Base-by-base conservation (phyloP, 1,140 invertebrate species). In the Papilio polyxenes region DNA sequence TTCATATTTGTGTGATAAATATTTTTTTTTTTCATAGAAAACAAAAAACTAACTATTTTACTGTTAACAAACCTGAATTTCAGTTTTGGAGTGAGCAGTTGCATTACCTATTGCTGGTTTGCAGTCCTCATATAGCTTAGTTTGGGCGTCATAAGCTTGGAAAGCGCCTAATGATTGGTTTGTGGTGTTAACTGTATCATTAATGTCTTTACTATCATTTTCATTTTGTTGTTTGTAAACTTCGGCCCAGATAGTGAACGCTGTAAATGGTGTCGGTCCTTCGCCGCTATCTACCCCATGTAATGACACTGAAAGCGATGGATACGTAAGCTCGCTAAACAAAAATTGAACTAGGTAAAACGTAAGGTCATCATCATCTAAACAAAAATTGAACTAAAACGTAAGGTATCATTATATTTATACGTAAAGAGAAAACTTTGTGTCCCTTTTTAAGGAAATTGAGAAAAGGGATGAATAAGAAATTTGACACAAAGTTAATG, bases 21-120 rank as follows among this genome's bases (percentile, higher is more conserved):
- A 72, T 31, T n/a, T 59, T 59, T 31, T n/a, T 59, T 59, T 51
- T 10, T 51, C 13, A 0, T 31, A 20, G 10, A 65, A 65, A 98
- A 95, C 99, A 10, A 3, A 65, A 65, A 98, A 95, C 99, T 65
- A 65, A 65, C 98, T 90, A 49, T 65, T 75, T 74, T 44, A 75
- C 44, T 65, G 20, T 62, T n/a, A 15, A 84, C 80, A 82, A 82
- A 93, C 92, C 88, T 93, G 93, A 17, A 94, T 89, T 85, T 93
- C 92, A 72, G 91, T 93, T 83, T 94, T 94, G 11, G 91, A 89
- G 82, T 94, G 92, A 10, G 89, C 87, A 56, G 93, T 94, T 13
- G 93, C 91, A 81, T 94, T 94, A 40, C 86, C 86, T n/a, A 93
- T 90, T 9, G 91, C 92, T 1, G 92, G 89, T 11, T 79, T 85